Base-by-base conservation (phyloP, 2,113 vertebrate species). In the Nesogale talazaci region DNA sequence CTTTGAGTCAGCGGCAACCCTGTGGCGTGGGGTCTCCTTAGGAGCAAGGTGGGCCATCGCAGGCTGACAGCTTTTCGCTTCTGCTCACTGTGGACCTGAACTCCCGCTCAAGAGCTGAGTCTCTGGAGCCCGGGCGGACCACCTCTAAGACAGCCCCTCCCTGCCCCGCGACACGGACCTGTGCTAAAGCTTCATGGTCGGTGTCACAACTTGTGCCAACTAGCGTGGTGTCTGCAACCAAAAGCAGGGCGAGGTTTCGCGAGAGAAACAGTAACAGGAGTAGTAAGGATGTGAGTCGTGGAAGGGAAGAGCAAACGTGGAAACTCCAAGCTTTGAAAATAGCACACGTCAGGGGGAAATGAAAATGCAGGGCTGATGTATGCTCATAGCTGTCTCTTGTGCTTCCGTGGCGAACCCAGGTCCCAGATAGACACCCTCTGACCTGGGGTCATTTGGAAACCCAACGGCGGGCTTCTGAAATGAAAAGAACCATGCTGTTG, bases 321-420 rank as follows among this genome's bases (percentile, higher is more conserved):
- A 56, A 95, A 94, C 27, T 93, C 88, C 83, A 83, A 92, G 65
- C 72, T 88, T 95, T 80, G 25, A 88, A 85, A 85, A 87, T 42
- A 93, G 90, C 65, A 31, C 65, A 83, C 86, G 82, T 56, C n/a
- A n/a, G 3, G 27, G 57, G 7, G 75, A 87, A 90, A 85, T 74
- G 40, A 69, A 92, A 92, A 81, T 61, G 27, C 22, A 25, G 67
- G 42, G 56, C 92, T 63, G 46, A 42, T 76, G 84, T 90, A 70
- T 52, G 70, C 10, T 75, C 29, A 19, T 6, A 40, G 29, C 42
- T 67, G 5, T 78, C 86, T 83, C 65, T 42, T 89, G 0, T 75
- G 19, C 23, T 36, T 79, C 72, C 70, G 63, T 90, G 42, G 36
- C 34, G 88, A 40, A 70, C 23, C 42, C 23, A 75, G 70, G 12